Conservation (phyloP, 2,113 vertebrate genomes). For the Otus sunia region DNA sequence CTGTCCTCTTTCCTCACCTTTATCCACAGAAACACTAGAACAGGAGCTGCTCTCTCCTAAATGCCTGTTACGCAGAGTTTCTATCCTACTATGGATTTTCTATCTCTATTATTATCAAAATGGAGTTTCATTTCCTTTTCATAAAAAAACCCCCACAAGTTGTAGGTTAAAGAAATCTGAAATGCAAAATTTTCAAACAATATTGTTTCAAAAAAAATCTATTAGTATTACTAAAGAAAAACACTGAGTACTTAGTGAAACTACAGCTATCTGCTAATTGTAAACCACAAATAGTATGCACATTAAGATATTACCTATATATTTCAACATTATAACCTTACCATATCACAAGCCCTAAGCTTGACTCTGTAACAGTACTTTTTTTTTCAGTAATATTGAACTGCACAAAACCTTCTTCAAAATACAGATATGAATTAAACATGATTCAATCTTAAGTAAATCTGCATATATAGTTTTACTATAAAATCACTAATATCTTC, state of each 20-base stretch:
- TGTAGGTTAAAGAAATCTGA: not conserved
- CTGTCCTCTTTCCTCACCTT: not conserved
- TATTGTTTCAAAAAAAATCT: not conserved
- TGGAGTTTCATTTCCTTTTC: not conserved
- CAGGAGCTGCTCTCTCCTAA: not conserved
- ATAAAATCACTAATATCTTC: conserved; percentile 31
- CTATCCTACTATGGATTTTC: not conserved
- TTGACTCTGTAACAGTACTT: not conserved
- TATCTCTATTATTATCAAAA: not conserved
- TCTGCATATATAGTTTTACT: conserved; percentile 27
- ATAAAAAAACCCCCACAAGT: not conserved
- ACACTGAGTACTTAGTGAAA: not conserved
- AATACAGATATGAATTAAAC: conserved; percentile 39
- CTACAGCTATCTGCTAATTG: not conserved
- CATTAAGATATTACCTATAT: not conserved
- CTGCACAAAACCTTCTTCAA: not conserved
- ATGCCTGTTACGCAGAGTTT: accelerated
- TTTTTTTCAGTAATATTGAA: not conserved
- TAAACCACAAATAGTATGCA: not conserved
- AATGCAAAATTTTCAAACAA: not conserved
- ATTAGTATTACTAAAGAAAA: not conserved
- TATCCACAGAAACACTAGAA: not conserved
- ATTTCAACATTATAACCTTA: not conserved
- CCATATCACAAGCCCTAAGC: not conserved
- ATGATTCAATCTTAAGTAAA: conserved; percentile 5